These are phyloP conservation scores for Magallana ariakensis DNA, from an alignment of 1,140 invertebrate genomes.

Conservation along the genomic window DNA sequence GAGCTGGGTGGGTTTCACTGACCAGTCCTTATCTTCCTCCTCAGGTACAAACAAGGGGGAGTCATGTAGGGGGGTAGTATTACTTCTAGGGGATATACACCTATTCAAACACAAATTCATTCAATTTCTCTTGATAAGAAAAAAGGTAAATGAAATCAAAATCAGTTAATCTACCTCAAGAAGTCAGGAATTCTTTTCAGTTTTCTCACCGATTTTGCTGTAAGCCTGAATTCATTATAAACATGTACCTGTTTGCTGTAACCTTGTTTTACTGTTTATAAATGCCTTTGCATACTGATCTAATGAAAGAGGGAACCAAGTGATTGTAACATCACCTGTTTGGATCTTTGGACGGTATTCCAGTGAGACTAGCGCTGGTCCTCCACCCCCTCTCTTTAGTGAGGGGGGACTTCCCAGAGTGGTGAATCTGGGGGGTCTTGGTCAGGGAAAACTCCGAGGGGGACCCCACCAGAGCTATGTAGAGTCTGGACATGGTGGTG, in stretches of 20 bases:
- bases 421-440: conserved; percentile 35
- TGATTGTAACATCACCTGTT: not conserved
- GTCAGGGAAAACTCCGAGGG: not conserved
- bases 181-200: no score
- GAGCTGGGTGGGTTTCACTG: conserved; percentile 23
- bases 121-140: not conserved
- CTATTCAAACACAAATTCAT: not conserved
- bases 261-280: not conserved
- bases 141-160: not conserved
- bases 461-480: conserved; percentile 21
- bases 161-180: no score
- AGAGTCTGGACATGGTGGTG: conserved; percentile 27
- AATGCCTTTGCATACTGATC: not conserved
- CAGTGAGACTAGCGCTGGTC: conserved; percentile 12
- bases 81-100: conserved; percentile 10
- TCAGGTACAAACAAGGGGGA: not conserved
- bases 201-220: no score
- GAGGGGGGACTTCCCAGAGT: not conserved
- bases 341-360: conserved; percentile 20
- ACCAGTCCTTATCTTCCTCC: conserved; percentile 34
- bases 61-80: not conserved
- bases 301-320: not conserved
- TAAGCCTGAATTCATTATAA: not conserved
- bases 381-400: not conserved
- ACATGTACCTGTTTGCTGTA: not conserved